Percentiles rank a stretch among this genome's conserved stretches.
Conservation (phyloP, 1,140 invertebrate genomes). For the Scaptodrosophila lebanonensis region DNA sequence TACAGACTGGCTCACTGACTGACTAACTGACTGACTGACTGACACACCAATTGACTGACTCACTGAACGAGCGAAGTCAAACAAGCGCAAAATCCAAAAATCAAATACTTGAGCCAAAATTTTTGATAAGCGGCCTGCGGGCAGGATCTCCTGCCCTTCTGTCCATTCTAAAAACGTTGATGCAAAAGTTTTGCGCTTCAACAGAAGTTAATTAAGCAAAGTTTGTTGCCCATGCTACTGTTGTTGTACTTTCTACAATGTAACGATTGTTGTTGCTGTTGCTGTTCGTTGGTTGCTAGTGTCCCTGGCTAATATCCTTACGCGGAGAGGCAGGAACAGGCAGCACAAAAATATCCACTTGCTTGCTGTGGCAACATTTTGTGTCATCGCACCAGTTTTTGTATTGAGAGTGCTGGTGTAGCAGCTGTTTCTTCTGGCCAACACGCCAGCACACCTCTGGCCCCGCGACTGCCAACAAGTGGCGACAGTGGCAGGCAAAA, state of each 20-base stretch:
- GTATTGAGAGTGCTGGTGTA: neutral
- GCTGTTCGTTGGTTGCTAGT: conserved; percentile 36
- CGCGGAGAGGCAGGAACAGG: too few species aligned
- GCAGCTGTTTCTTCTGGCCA: neutral
- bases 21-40: conserved; percentile 30
- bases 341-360: too few species aligned
- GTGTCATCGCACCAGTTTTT: too few species aligned
- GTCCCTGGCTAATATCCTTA: conserved; percentile 8
- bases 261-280: conserved; percentile 14
- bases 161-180: conserved; percentile 49
- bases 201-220: conserved; percentile 73
- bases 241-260: neutral
- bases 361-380: too few species aligned
- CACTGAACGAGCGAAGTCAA: conserved; percentile 26
- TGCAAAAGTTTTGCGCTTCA: conserved; percentile 57
- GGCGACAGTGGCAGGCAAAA: conserved; percentile 45
- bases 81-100: conserved; percentile 61
- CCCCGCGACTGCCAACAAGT: conserved; percentile 9
- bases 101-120: conserved; percentile 63
- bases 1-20: neutral
- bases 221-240: conserved; percentile 37
- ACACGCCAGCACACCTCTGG: conserved; percentile 11
- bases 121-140: conserved; percentile 53
- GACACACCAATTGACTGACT: conserved; percentile 17
- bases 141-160: conserved; percentile 26